Conservation (phyloP, 2,888 invertebrate species). For the Acronicta leporina region DNA sequence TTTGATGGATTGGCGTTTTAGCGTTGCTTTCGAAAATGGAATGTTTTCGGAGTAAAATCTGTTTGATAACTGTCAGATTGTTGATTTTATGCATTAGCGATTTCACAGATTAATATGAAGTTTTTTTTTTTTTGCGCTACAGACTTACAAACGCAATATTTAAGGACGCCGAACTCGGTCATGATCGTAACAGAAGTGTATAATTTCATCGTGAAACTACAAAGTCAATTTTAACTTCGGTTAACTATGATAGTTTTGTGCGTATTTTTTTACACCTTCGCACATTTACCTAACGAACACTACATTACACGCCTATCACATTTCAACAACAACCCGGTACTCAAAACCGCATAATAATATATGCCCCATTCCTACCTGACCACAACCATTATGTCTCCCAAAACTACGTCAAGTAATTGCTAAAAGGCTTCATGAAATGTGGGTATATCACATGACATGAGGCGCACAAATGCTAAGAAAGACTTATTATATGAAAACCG, state of each 20-base stretch:
- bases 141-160: not conserved
- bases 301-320: not conserved
- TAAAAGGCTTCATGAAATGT: slow-evolving; percentile 21
- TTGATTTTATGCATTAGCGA: slow-evolving; percentile 26
- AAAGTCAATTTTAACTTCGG: too few species aligned
- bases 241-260: too few species aligned
- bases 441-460: slow-evolving; percentile 37
- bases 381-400: slow-evolving; percentile 3
- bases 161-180: too few species aligned
- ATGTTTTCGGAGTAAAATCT: slow-evolving; percentile 42
- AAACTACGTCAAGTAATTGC: slow-evolving; percentile 27
- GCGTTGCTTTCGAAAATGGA: slow-evolving; percentile 24
- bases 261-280: too few species aligned
- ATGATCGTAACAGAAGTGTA: too few species aligned
- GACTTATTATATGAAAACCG: slow-evolving; percentile 47
- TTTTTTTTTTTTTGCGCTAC: slow-evolving; percentile 1
- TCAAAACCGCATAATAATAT: slow-evolving; percentile 14
- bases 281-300: not conserved
- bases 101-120: slow-evolving; percentile 21
- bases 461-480: slow-evolving; percentile 19
- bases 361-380: slow-evolving; percentile 8
- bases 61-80: slow-evolving; percentile 34
- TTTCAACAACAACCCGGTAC: slow-evolving; percentile 10
- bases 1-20: slow-evolving; percentile 54
- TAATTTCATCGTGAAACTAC: too few species aligned